These are phyloP conservation scores for Antheraea assamensis DNA, from an alignment of 2,888 invertebrate genomes.

Conservation along the genomic window DNA sequence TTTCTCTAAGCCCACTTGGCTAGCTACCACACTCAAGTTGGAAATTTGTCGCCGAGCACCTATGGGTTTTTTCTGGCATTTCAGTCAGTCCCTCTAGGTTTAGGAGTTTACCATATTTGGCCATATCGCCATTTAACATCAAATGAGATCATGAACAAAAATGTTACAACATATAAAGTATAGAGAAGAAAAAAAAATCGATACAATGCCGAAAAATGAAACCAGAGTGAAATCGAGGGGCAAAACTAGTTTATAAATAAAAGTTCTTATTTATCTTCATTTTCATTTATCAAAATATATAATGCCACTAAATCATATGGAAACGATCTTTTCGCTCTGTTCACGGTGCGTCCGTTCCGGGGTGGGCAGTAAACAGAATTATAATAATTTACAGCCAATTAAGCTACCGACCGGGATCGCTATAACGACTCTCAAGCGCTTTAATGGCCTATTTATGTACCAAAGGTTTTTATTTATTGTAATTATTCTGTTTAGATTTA, in stretches of 20 bases:
- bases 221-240: no score
- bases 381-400: slow-evolving; percentile 72
- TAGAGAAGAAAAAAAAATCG: no score
- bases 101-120: no score
- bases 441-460: slow-evolving; percentile 50
- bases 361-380: slow-evolving; percentile 62
- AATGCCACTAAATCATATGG: not conserved
- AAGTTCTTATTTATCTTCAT: not conserved
- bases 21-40: no score
- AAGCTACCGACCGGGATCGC: slow-evolving; percentile 48
- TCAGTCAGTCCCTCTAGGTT: no score
- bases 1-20: no score
- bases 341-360: slow-evolving; percentile 30
- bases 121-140: no score
- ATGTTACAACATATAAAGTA: no score
- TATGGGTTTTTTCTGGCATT: no score
- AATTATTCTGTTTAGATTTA: slow-evolving; percentile 51
- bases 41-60: no score
- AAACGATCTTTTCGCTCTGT: not conserved
- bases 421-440: slow-evolving; percentile 40
- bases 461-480: slow-evolving; percentile 50
- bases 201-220: no score
- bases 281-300: not conserved
- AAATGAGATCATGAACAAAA: no score
- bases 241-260: not conserved